Percentiles rank a stretch among this genome's conserved stretches.
phyloP scores from a whole-genome alignment of 1,140 invertebrate genomes.

The Drosophila sproati region DNA sequence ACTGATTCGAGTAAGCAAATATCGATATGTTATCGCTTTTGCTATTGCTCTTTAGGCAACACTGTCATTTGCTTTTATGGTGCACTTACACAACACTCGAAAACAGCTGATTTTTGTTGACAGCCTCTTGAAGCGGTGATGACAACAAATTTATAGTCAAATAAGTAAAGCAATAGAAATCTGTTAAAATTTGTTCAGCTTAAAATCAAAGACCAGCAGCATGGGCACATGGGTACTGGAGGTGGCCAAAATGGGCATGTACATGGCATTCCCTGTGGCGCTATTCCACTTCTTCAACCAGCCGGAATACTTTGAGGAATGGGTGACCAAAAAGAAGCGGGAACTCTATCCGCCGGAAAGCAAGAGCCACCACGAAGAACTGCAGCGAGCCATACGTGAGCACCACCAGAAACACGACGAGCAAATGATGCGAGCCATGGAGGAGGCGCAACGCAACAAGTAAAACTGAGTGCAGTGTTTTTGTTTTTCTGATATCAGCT shows the following conservation, averaged over 20 bases:
- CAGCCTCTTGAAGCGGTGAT: conserved; percentile 11
- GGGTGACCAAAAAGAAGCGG: conserved; percentile 89
- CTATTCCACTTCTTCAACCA: conserved; percentile 95
- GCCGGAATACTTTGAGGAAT: conserved; percentile 92
- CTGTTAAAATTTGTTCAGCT: background rate
- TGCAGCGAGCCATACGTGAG: conserved; percentile 87
- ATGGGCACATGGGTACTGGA: conserved; percentile 93
- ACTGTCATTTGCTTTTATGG: background rate
- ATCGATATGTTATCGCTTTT: conserved; percentile 17
- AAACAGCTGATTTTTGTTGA: conserved; percentile 70
- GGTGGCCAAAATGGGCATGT: conserved; percentile 92
- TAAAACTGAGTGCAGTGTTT: conserved; percentile 23
- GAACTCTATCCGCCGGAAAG: conserved; percentile 90
- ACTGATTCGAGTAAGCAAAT: background rate
- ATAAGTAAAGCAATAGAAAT: conserved; percentile 1
- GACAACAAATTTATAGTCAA: conserved; percentile 21
- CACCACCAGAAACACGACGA: conserved; percentile 86
- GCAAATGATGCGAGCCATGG: conserved; percentile 82
- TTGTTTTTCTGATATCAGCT: conserved; percentile 20
- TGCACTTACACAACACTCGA: conserved; percentile 22
- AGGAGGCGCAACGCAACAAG: conserved; percentile 80
- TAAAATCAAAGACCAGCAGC: background rate
- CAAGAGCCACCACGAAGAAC: conserved; percentile 86
- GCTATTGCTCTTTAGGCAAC: conserved; percentile 13
- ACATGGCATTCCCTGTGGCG: conserved; percentile 93